Conservation (phyloP, 2,113 vertebrate genomes). For the Thermophis baileyi region DNA sequence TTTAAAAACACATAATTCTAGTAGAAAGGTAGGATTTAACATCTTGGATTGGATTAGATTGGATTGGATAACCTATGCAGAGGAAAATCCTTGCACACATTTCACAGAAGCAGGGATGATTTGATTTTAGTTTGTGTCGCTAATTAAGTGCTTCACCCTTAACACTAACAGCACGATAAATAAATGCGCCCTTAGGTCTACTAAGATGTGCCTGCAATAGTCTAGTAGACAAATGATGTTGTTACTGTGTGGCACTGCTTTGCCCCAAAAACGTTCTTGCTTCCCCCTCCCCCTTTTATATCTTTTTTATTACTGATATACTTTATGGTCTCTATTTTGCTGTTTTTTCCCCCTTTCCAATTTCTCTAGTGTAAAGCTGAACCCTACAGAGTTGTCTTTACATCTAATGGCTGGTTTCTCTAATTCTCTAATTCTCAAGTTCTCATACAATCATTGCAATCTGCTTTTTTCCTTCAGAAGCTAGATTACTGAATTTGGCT, state of each 20-base stretch:
- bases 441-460: neutral
- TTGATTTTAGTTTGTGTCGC: slow-evolving; percentile 27
- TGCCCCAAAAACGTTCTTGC: neutral
- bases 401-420: neutral
- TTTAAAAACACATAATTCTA: slow-evolving; percentile 34
- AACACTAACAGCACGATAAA: slow-evolving; percentile 8
- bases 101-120: slow-evolving; percentile 18
- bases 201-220: neutral
- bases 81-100: slow-evolving; percentile 42
- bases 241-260: neutral
- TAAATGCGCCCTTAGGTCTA: neutral
- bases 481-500: neutral
- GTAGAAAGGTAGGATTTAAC: slow-evolving; percentile 33
- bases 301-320: neutral
- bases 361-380: neutral
- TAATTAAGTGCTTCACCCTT: slow-evolving; percentile 39
- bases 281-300: neutral
- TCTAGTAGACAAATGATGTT: neutral
- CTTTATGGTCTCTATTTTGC: slow-evolving; percentile 18
- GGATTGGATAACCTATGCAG: slow-evolving; percentile 49
- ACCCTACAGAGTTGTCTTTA: neutral
- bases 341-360: neutral
- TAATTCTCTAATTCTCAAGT: neutral
- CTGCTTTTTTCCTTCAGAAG: neutral
- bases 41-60: slow-evolving; percentile 38